Conservation (phyloP, 2,888 invertebrate genomes). For the Pollenia labialis region DNA sequence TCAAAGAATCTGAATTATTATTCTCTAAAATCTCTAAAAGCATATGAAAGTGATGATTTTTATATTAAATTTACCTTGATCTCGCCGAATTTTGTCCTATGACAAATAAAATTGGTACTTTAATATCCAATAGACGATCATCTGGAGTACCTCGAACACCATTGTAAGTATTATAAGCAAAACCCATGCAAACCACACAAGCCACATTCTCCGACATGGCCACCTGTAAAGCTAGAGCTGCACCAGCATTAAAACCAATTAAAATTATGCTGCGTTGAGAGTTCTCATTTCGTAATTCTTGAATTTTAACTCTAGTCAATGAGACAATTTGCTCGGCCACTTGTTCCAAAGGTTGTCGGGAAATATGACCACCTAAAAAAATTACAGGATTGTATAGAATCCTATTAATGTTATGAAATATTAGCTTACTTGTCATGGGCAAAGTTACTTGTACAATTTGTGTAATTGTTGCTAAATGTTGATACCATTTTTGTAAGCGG, state of each 20-base stretch:
- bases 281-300: slow-evolving; percentile 88
- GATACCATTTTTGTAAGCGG: slow-evolving; percentile 89
- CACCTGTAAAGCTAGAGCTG: slow-evolving; percentile 90
- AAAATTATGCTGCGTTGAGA: slow-evolving; percentile 89
- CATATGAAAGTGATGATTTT: not conserved
- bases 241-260: slow-evolving; percentile 91
- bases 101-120: slow-evolving; percentile 90
- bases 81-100: slow-evolving; percentile 90
- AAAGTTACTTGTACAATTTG: slow-evolving; percentile 86
- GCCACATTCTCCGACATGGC: slow-evolving; percentile 89
- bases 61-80: slow-evolving; percentile 83
- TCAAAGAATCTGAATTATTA: not conserved
- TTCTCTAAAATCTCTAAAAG: not conserved
- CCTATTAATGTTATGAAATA: not conserved
- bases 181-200: slow-evolving; percentile 91
- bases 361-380: slow-evolving; percentile 78
- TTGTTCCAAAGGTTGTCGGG: slow-evolving; percentile 82
- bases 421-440: slow-evolving; percentile 79
- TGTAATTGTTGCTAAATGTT: slow-evolving; percentile 88
- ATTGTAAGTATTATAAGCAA: slow-evolving; percentile 89
- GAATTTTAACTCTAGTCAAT: slow-evolving; percentile 88
- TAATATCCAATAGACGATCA: slow-evolving; percentile 89
- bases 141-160: slow-evolving; percentile 91
- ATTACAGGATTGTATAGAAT: not conserved
- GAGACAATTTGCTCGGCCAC: slow-evolving; percentile 88